Evolutionary conservation across 2,113 vertebrate species (phyloP), one percentile per base, ranked within the genome.

Genomic region (Pristiophorus japonicus): DNA sequence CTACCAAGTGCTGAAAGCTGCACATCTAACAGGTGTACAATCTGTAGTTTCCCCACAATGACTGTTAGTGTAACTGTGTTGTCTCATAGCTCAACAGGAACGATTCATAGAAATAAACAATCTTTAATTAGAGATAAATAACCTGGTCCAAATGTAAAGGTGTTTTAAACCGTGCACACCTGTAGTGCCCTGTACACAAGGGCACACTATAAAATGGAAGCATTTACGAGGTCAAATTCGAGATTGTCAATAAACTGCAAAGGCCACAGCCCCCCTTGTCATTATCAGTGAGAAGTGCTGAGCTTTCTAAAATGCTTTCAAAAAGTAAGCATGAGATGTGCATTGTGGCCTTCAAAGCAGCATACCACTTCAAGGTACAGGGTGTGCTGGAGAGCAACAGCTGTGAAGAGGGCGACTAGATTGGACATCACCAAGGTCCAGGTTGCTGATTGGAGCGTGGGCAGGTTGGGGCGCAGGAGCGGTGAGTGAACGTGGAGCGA

Each of bases 251-350:
- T 2, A 5, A 63, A 91, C 59, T 70, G 42, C 3, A 67, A 94
- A 94, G 66, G 38, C 63, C 93, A 34, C 30, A 51, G 63, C 11
- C 42, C 55, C 27, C 63, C 22, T 70, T 24, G 6, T 4, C 22
- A 94, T 34, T 94, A 70, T 70, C 65, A 70, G 27, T 24, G 93
- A 51, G 59, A 92, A 42, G 42, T 94, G 65, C 66, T 70, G 45
- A 67, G 93, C 66, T 94, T 70, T 94, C 5, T 73, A 45, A 73
- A 94, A 94, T 90, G 30, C 45, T 62, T 90, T 90, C 30, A 90
- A 90, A 34, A 59, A 90, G 38, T 90, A 59, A 51, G 22, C 10
- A 66, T 12, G 65, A 47, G 42, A 47, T 70, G 92, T 4, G 20
- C 12, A 51, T 27, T 70, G 87, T 90, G n/a, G n/a, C n/a, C n/a